A percentile compares a stretch with the other conserved stretches of the same genome.
Conservation (phyloP, 2,797 vertebrate species). For the Tenualosa ilisha region DNA sequence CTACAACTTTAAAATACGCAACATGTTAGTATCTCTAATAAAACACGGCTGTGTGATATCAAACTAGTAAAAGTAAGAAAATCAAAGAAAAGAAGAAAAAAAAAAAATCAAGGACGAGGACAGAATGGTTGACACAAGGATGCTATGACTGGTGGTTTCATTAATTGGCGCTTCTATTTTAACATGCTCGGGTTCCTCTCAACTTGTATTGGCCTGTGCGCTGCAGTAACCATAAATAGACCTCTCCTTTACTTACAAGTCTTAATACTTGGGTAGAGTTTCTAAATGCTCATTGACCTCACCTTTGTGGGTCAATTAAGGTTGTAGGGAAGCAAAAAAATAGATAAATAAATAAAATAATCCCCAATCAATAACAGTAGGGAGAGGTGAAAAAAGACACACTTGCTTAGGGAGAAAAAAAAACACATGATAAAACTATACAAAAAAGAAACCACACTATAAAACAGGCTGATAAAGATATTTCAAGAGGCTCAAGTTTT, state of each 20-base stretch:
- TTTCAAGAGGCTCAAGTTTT: too few species aligned
- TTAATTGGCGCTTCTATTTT: neutral
- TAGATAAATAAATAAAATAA: neutral
- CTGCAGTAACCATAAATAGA: neutral
- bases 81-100: neutral
- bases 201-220: neutral
- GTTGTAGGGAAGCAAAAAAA: neutral
- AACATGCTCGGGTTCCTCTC: conserved; percentile 14
- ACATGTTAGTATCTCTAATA: neutral
- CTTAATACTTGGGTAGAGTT: neutral
- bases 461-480: neutral
- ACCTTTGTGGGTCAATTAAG: neutral
- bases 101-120: neutral
- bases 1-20: neutral
- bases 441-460: neutral
- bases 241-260: conserved; percentile 3
- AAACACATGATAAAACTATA: too few species aligned
- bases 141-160: neutral
- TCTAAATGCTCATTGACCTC: neutral
- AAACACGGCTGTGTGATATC: neutral
- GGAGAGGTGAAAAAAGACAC: too few species aligned
- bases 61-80: neutral
- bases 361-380: neutral
- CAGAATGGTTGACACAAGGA: neutral
- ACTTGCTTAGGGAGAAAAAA: too few species aligned